These are phyloP conservation scores for Plagodis dolabraria DNA, from an alignment of 2,888 invertebrate genomes.

Conservation along the genomic window DNA sequence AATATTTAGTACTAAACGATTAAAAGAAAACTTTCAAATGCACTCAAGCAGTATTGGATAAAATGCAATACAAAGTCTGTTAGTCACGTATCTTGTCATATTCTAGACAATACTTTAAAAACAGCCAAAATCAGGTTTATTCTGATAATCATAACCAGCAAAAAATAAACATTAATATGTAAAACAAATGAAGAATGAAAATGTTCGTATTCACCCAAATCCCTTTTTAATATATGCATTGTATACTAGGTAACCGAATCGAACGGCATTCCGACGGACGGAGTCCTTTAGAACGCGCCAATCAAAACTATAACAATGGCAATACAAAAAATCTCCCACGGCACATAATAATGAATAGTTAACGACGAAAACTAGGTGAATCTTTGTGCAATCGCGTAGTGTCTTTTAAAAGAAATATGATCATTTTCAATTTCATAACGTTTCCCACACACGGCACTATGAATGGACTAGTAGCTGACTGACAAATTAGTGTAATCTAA, in stretches of 20 bases:
- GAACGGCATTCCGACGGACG: conserved; percentile 44
- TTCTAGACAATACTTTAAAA: no score
- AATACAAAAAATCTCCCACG: conserved; percentile 78
- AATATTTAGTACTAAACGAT: no score
- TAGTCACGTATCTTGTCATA: no score
- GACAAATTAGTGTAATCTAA: conserved; percentile 83
- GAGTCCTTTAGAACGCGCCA: conserved; percentile 75
- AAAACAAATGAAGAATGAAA: background rate
- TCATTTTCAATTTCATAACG: conserved; percentile 84
- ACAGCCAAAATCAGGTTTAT: background rate
- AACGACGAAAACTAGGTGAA: conserved; percentile 84
- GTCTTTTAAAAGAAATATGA: conserved; percentile 84
- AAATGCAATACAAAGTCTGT: no score
- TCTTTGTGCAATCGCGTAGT: conserved; percentile 82
- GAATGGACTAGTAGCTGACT: conserved; percentile 69
- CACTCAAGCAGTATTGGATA: no score
- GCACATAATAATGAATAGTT: conserved; percentile 83
- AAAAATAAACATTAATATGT: background rate
- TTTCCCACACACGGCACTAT: conserved; percentile 76
- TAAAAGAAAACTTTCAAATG: no score
- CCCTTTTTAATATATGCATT: conserved; percentile 4
- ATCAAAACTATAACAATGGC: conserved; percentile 76
- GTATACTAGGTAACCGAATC: conserved; percentile 22
- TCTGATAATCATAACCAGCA: background rate
- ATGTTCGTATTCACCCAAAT: background rate